A percentile compares a stretch with the other conserved stretches of the same genome.
Conservation (phyloP, 2,113 vertebrate genomes). For the Syngnathus scovelli region DNA sequence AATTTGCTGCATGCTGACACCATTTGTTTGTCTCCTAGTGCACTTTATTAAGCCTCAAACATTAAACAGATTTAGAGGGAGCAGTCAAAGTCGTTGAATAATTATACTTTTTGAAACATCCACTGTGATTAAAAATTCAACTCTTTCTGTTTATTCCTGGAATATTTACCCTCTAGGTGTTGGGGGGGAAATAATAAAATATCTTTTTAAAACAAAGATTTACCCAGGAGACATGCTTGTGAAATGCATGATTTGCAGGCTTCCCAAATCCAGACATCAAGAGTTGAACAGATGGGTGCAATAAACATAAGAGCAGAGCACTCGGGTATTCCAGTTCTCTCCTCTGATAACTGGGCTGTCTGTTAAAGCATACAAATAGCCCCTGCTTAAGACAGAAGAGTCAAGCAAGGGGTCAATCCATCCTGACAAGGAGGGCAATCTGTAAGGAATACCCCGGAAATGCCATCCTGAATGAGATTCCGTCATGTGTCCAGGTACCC, state of each 20-base stretch:
- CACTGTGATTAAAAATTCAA: conserved; percentile 48
- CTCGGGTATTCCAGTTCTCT: conserved; percentile 22
- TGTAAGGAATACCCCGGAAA: conserved; percentile 30
- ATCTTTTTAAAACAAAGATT: conserved; percentile 41
- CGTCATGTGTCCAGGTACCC: conserved; percentile 57
- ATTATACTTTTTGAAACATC: conserved; percentile 54
- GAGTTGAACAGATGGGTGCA: conserved; percentile 47
- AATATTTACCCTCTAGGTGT: conserved; percentile 42
- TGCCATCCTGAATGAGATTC: conserved; percentile 44
- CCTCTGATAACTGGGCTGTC: conserved; percentile 6
- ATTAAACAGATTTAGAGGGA: conserved; percentile 56
- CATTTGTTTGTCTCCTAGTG: conserved; percentile 58
- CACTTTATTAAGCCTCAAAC: conserved; percentile 59
- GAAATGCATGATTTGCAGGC: conserved; percentile 56
- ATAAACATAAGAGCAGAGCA: conserved; percentile 45
- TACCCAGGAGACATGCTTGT: conserved; percentile 47
- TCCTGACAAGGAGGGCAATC: conserved; percentile 43
- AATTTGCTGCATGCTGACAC: conserved; percentile 54
- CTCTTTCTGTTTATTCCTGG: conserved; percentile 37
- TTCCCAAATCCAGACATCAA: conserved; percentile 41
- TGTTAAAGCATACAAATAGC: conserved; percentile 11
- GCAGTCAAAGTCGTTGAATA: conserved; percentile 59
- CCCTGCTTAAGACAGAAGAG: conserved; percentile 1
- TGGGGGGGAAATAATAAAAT: conserved; percentile 35
- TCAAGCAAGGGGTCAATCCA: conserved; percentile 28